phyloP scores from a whole-genome alignment of 2,797 vertebrate species.

The Platyrinchus mystaceus region DNA sequence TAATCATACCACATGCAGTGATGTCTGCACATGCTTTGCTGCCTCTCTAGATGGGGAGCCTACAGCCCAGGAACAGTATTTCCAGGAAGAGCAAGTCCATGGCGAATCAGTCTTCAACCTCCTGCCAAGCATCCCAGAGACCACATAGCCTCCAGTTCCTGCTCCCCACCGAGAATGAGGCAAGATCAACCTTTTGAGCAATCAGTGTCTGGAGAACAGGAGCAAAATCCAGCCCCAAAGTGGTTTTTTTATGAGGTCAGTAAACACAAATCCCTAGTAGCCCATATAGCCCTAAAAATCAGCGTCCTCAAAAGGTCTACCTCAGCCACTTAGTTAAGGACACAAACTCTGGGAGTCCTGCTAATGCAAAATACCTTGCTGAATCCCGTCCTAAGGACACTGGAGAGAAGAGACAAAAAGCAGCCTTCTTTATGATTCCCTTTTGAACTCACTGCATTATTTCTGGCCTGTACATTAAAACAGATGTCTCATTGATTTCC shows the following conservation, averaged over 20 bases:
- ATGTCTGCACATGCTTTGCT: not conserved
- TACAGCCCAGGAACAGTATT: not conserved
- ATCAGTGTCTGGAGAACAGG: not conserved
- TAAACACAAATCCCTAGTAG: not conserved
- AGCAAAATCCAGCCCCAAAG: not conserved
- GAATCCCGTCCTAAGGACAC: not conserved
- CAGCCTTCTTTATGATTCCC: not conserved
- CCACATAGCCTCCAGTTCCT: not conserved
- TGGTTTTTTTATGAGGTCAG: not conserved
- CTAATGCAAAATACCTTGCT: not conserved
- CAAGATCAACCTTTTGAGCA: rapidly evolving
- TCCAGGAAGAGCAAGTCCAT: not conserved
- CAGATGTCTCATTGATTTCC: constrained; percentile 65
- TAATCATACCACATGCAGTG: not conserved
- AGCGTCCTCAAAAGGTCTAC: not conserved
- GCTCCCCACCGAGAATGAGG: rapidly evolving
- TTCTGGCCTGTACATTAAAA: constrained; percentile 51
- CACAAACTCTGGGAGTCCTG: not conserved
- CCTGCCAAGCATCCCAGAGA: not conserved
- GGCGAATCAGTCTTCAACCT: rapidly evolving
- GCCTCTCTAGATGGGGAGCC: not conserved
- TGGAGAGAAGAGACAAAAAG: constrained; percentile 19
- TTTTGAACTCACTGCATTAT: constrained; percentile 50
- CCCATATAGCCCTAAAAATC: not conserved
- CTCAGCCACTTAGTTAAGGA: not conserved